Evolutionary conservation across 2,888 invertebrate species (phyloP).

Genomic region (Leucania comma): DNA sequence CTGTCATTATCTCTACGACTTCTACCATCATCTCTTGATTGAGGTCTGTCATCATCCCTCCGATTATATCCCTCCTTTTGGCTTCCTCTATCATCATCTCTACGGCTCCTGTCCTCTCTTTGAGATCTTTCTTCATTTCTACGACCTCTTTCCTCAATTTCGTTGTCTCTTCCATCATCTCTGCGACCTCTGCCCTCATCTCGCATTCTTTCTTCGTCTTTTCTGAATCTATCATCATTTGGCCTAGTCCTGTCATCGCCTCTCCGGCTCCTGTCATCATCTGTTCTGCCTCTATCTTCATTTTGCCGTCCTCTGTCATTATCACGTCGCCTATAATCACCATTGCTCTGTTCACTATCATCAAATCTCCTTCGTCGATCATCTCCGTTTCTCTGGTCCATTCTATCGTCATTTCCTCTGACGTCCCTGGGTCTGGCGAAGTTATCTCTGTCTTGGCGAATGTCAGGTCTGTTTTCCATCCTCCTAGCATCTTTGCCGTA

Average conservation of each 20-base stretch:
- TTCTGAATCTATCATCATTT: constrained; percentile 33
- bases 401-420: constrained; percentile 61
- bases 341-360: constrained; percentile 49
- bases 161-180: constrained; percentile 42
- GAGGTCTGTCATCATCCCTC: constrained; percentile 32
- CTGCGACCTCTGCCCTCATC: constrained; percentile 29
- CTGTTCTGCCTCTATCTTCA: constrained; percentile 16
- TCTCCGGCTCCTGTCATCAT: constrained; percentile 27
- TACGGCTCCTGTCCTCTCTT: constrained; percentile 15
- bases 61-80: constrained; percentile 15
- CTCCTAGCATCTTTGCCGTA: constrained; percentile 83
- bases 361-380: constrained; percentile 49
- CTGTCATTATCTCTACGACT: constrained; percentile 56
- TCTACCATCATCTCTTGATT: constrained; percentile 33
- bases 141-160: constrained; percentile 33
- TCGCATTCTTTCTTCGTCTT: constrained; percentile 22
- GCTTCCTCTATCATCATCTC: constrained; percentile 29
- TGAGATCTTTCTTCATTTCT: constrained; percentile 25
- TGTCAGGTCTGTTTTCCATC: constrained; percentile 70
- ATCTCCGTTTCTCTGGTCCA: constrained; percentile 56
- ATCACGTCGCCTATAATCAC: constrained; percentile 47
- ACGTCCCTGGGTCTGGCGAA: constrained; percentile 70
- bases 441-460: constrained; percentile 69
- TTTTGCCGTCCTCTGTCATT: constrained; percentile 28
- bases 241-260: constrained; percentile 26